Evolutionary conservation across 1,140 invertebrate species (phyloP).

Genomic region (Drosophila quadrilineata): DNA sequence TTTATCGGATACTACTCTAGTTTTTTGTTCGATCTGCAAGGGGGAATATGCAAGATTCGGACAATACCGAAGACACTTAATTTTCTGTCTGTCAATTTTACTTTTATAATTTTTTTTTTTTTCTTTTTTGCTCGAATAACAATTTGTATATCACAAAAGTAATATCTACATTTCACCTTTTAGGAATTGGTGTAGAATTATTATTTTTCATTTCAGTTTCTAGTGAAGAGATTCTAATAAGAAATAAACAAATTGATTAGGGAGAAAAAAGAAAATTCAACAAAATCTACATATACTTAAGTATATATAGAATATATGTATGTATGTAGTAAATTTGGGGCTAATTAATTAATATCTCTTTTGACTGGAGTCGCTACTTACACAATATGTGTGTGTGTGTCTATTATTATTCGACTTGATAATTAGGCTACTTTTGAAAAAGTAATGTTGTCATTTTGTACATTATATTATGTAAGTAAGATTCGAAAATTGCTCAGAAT

Average conservation of each 20-base stretch:
- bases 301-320: constrained; percentile 37
- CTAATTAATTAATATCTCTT: constrained; percentile 50
- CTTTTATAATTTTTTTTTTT: constrained; percentile 12
- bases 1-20: too few relatives aligned
- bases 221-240: constrained; percentile 41
- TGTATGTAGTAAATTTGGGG: too few relatives aligned
- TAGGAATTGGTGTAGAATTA: constrained; percentile 68
- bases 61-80: constrained; percentile 16
- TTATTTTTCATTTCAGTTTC: too few relatives aligned
- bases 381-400: constrained; percentile 55
- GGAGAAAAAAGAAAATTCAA: constrained; percentile 20
- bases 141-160: constrained; percentile 80
- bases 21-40: constrained; percentile 21
- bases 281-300: constrained; percentile 24
- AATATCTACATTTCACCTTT: constrained; percentile 77
- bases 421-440: constrained; percentile 61
- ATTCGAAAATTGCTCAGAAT: constrained; percentile 37
- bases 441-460: constrained; percentile 75
- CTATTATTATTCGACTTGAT: constrained; percentile 49
- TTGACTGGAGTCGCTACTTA: constrained; percentile 57
- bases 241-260: constrained; percentile 24
- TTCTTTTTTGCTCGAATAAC: constrained; percentile 70
- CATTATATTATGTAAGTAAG: constrained; percentile 61
- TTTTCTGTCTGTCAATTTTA: constrained; percentile 9
- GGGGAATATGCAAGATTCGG: constrained; percentile 25